Conservation (phyloP, 2,888 invertebrate species). For the Bedellia somnulentella region DNA sequence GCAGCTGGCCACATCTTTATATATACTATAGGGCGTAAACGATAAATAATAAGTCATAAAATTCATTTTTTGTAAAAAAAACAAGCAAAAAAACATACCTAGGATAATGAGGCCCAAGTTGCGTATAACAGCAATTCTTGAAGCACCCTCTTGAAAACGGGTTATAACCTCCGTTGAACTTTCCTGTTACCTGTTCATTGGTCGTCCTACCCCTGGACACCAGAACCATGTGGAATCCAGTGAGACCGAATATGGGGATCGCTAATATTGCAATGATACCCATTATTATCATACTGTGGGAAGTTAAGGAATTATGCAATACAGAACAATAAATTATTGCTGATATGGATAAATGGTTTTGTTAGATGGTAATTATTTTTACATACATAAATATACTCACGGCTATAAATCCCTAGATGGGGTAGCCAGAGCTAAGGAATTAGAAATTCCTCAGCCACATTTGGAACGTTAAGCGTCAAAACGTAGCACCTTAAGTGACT, state of each 20-base stretch:
- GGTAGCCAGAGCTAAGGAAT: too few species aligned
- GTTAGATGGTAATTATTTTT: too few species aligned
- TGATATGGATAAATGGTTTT: too few species aligned
- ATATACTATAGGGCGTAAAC: too few species aligned
- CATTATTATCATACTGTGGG: conserved; percentile 82
- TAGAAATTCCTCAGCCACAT: too few species aligned
- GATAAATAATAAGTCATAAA: too few species aligned
- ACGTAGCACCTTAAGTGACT: too few species aligned
- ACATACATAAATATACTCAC: too few species aligned
- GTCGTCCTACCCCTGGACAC: conserved; percentile 96
- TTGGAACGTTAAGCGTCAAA: too few species aligned
- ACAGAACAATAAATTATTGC: not conserved
- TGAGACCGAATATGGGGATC: conserved; percentile 96
- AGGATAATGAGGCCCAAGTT: conserved; percentile 97
- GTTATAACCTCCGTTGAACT: conserved; percentile 98
- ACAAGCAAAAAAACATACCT: conserved; percentile 70
- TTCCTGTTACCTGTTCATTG: conserved; percentile 99
- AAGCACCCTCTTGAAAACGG: conserved; percentile 96
- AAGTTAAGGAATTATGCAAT: not conserved
- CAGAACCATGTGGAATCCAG: conserved; percentile 96
- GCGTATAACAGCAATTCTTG: conserved; percentile 91
- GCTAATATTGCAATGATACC: conserved; percentile 87
- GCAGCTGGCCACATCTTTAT: too few species aligned
- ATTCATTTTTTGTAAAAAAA: too few species aligned
- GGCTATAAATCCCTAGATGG: too few species aligned